Evolutionary conservation across 1,140 invertebrate genomes (phyloP), one percentile per base, ranked within the genome.

Genomic region (Acyrthosiphon pisum): DNA sequence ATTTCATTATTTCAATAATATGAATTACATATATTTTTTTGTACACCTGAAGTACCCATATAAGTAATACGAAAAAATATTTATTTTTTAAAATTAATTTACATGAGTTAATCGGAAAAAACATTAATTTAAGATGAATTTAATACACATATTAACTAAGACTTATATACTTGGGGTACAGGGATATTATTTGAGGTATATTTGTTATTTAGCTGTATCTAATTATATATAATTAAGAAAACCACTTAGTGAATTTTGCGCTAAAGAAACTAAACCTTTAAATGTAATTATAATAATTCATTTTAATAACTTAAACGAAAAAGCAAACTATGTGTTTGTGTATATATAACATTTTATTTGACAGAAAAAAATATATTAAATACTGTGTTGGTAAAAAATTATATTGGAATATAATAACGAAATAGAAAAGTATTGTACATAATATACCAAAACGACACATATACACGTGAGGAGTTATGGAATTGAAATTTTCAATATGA

Each of bases 241-340:
- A 37, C 48, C 48, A 89, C 35, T 56, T 89, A 26, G 46, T 20
- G 6, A 53, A 53, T 53, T 37, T 23, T 37, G 41, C 88, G 50
- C 20, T 26, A 37, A 56, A 20, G 84, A 88, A 50, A 88, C 46
- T 37, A 89, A 56, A 22, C 88, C 50, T 56, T 56, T 23, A 18
- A 89, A 53, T 37, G n/a, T 53, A 88, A 48, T 88, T n/a, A 26
- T 48, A 50, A 35, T 88, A 53, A 53, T 56, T 56, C 1, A 56
- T 89, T 88, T 88, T 50, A 88, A 88, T 88, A 50, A 88, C 46
- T 88, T 88, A 88, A 88, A 50, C 46, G 30, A 88, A n/a, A 86
- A 26, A 44, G 41, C 30, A 46, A 41, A 86, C 26, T 46, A 46
- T n/a, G 1, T 22, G 50, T 22, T 23, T 18, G 9, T 44, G 1